A percentile compares a stretch with the other conserved stretches of the same genome.
These are phyloP conservation scores for Leptonema lineaticorne DNA, from an alignment of 1,140 invertebrate genomes.

Conservation along the genomic window DNA sequence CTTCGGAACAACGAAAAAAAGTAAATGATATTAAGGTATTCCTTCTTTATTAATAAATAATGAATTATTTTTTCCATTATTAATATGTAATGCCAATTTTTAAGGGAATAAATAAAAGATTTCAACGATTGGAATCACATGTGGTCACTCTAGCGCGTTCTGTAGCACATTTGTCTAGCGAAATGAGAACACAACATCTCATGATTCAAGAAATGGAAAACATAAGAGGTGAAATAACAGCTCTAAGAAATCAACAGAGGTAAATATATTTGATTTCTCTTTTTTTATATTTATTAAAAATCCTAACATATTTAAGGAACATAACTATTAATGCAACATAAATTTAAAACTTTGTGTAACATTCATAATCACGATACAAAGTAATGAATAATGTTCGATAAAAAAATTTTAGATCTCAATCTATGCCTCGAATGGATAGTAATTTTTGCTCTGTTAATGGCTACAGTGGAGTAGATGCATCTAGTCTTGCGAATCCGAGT, in stretches of 20 bases:
- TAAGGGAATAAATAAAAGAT: conserved; percentile 82
- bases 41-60: background rate
- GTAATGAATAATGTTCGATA: no score
- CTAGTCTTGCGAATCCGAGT: conserved; percentile 76
- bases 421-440: conserved; percentile 39
- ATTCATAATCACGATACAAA: background rate
- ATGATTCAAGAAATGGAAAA: conserved; percentile 90
- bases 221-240: conserved; percentile 79
- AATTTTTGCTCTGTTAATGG: conserved; percentile 45
- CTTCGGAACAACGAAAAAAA: conserved; percentile 70
- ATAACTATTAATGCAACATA: background rate
- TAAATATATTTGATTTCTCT: conserved; percentile 9
- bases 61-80: no score
- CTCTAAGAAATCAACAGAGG: conserved; percentile 62
- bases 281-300: background rate
- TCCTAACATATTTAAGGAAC: no score
- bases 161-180: conserved; percentile 89
- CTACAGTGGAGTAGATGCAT: conserved; percentile 59
- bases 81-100: conserved; percentile 20
- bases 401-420: conserved; percentile 37
- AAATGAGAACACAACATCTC: conserved; percentile 88
- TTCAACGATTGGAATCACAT: conserved; percentile 88
- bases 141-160: conserved; percentile 88
- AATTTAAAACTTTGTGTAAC: background rate
- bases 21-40: conserved; percentile 71